These are phyloP conservation scores for Pristionchus mayeri DNA, from an alignment of 2,888 invertebrate species.

Conservation along the genomic window DNA sequence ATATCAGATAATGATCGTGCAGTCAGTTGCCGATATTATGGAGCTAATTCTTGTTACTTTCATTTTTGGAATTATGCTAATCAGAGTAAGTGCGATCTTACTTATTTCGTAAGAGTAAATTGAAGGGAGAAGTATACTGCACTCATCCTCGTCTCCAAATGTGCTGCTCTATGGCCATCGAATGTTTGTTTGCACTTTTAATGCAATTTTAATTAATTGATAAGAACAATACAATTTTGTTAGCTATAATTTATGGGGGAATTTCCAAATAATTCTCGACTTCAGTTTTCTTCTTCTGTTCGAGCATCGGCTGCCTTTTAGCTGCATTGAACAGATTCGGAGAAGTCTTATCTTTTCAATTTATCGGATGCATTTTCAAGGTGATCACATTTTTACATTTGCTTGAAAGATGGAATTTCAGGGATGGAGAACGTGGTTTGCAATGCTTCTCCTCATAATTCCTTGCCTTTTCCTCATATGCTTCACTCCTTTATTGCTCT, in stretches of 20 bases:
- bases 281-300: background rate
- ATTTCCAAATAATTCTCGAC: no score
- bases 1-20: background rate
- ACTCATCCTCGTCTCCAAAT: background rate
- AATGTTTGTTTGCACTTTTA: background rate
- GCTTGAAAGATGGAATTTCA: background rate
- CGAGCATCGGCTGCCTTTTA: background rate
- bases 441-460: background rate
- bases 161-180: background rate
- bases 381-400: background rate
- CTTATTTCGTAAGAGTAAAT: no score
- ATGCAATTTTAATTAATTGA: no score
- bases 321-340: background rate
- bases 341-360: background rate
- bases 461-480: background rate
- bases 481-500: background rate
- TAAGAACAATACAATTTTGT: no score
- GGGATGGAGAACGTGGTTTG: background rate
- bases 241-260: no score
- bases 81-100: no score
- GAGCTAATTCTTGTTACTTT: background rate
- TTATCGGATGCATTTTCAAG: background rate
- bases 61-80: background rate
- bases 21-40: background rate
- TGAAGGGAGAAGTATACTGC: conserved; percentile 8